These are phyloP conservation scores for Peromyscus melanophrys DNA, from an alignment of 2,797 vertebrate species.

Conservation along the genomic window DNA sequence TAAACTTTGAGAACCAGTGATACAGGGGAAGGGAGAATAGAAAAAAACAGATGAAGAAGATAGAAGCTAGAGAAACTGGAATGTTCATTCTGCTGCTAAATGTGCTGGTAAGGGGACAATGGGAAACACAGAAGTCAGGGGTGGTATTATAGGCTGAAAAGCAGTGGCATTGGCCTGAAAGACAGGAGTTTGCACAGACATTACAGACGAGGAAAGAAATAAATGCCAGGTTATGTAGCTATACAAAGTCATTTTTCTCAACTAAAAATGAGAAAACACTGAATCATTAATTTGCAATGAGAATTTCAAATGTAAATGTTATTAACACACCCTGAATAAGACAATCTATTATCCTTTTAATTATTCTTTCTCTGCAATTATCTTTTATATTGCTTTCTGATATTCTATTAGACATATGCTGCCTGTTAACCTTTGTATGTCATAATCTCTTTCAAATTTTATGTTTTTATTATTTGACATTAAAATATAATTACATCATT, in stretches of 20 bases:
- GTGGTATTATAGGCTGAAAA: neutral
- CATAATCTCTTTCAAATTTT: constrained; percentile 19
- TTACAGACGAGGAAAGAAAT: neutral
- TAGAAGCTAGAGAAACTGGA: neutral
- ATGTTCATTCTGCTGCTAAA: neutral
- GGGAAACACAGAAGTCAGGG: neutral
- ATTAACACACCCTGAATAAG: neutral
- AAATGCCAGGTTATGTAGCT: neutral
- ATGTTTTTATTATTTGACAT: neutral
- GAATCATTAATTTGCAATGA: constrained; percentile 49
- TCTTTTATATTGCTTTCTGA: neutral
- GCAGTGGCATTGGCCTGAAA: no score
- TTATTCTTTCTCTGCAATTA: constrained; percentile 37
- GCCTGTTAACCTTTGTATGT: neutral
- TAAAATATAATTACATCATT: neutral
- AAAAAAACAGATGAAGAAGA: neutral
- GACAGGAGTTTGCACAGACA: neutral
- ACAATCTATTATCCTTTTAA: constrained; percentile 37
- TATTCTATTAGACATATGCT: neutral
- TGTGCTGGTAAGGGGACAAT: neutral
- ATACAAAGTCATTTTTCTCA: constrained; percentile 48
- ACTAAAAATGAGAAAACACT: neutral
- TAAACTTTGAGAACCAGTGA: constrained; percentile 2
- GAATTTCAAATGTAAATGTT: constrained; percentile 51
- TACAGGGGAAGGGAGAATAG: neutral